Evolutionary conservation across 2,797 vertebrate genomes (phyloP), one percentile per base, ranked within the genome.

Genomic region (Gallinago nigripennis): DNA sequence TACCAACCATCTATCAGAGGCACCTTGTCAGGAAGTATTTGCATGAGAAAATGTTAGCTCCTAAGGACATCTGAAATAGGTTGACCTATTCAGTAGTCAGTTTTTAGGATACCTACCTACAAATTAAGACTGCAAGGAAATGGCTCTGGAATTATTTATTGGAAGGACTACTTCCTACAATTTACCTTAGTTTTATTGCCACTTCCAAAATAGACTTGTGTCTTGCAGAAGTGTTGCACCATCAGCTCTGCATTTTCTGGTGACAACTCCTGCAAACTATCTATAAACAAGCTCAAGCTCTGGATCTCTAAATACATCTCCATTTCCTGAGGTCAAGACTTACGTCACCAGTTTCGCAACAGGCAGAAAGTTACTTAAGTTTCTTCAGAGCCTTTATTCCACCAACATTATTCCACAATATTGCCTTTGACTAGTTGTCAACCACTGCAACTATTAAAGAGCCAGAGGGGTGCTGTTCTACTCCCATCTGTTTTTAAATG

Each of bases 101-200:
- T 27, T 73, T 82, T 82, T 39, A 73, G 33, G 53, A 71, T 61
- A 80, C 13, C 43, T 57, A 68, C 35, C 17, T 41, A 56, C 7
- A 81, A 88, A 79, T 31, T 28, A 86, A 75, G 65, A 83, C 35
- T 21, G 13, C 43, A 78, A 75, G 54, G 16, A 88, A 94, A 63
- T 11, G 16, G 31, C 50, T 72, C 58, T 71, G 33, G 10, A 78
- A 65, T 43, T 51, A 66, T 46, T 66, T 51, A 71, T 6, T n/a
- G 25, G 12, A 82, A 80, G 11, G 27, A 86, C 5, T 41, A 27
- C 37, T 83, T 92, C 31, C 31, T 64, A 78, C 75, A 53, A 31
- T 25, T 85, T 64, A 66, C 53, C 20, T 41, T 46, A 28, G 15
- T 15, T 46, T 86, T 82, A 91, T 8, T 58, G 18, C 46, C 68